These are phyloP conservation scores for Ascidia mentula DNA, from an alignment of 23 tunicate genomes.

Conservation along the genomic window DNA sequence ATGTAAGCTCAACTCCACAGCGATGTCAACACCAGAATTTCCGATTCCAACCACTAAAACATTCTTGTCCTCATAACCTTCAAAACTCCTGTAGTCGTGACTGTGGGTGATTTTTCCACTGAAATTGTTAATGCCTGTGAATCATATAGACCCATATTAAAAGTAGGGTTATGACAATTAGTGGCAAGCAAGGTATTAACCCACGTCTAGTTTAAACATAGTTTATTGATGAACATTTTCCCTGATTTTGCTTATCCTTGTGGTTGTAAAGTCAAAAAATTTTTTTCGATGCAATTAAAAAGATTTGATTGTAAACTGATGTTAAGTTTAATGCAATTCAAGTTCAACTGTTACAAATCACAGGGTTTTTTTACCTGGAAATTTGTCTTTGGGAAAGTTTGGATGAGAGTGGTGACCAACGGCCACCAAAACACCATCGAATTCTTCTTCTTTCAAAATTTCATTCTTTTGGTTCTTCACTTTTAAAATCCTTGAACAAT, in stretches of 20 bases:
- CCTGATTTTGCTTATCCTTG: no score
- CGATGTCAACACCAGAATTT: conserved; percentile 68
- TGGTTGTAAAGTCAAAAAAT: no score
- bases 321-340: background rate
- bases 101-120: conserved; percentile 45
- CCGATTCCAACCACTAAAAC: conserved; percentile 53
- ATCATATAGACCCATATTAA: no score
- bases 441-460: background rate
- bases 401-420: conserved; percentile 51
- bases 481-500: conserved; percentile 24
- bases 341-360: no score
- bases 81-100: conserved; percentile 39
- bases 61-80: conserved; percentile 43
- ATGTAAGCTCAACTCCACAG: conserved; percentile 65
- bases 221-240: no score
- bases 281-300: no score
- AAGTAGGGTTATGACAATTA: no score
- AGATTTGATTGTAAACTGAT: background rate
- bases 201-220: no score
- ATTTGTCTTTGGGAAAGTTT: conserved; percentile 20
- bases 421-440: conserved; percentile 46
- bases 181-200: no score
- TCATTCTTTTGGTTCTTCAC: conserved; percentile 2
- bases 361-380: conserved; percentile 3
- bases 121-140: conserved; percentile 46